A percentile compares a stretch with the other conserved stretches of the same genome.
Conservation (phyloP, 30 jellyfish, hydroid and myxozoan genomes). For the Cassiopea andromeda region DNA sequence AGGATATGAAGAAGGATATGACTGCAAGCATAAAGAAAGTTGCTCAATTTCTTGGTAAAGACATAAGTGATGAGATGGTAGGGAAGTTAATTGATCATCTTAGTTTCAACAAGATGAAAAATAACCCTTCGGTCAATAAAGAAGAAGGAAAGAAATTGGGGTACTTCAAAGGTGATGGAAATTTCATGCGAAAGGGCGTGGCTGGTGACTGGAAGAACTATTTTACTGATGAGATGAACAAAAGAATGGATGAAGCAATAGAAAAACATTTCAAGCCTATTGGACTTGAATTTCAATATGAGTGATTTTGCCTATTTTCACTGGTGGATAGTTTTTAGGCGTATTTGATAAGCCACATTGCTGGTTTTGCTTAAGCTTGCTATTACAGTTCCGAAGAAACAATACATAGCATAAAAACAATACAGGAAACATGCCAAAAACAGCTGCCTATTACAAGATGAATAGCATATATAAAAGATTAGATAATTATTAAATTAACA, state of each 20-base stretch:
- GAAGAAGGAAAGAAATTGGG: background rate
- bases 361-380: too few species aligned
- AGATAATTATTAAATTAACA: too few species aligned
- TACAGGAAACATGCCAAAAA: too few species aligned
- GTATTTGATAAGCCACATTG: too few species aligned
- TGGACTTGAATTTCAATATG: background rate
- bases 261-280: background rate
- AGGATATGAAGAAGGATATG: slow-evolving; percentile 34
- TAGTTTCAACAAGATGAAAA: background rate
- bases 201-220: background rate
- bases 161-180: background rate
- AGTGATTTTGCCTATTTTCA: background rate
- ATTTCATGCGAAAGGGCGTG: background rate
- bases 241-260: background rate
- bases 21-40: slow-evolving; percentile 16
- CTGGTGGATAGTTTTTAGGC: too few species aligned
- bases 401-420: too few species aligned
- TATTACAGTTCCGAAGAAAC: too few species aligned
- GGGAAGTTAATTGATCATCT: background rate
- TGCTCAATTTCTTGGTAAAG: background rate
- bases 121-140: background rate
- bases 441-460: too few species aligned
- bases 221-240: background rate
- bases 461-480: too few species aligned
- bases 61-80: background rate